Base-by-base conservation (phyloP, 2,888 invertebrate genomes). In the Emmelina monodactyla region DNA sequence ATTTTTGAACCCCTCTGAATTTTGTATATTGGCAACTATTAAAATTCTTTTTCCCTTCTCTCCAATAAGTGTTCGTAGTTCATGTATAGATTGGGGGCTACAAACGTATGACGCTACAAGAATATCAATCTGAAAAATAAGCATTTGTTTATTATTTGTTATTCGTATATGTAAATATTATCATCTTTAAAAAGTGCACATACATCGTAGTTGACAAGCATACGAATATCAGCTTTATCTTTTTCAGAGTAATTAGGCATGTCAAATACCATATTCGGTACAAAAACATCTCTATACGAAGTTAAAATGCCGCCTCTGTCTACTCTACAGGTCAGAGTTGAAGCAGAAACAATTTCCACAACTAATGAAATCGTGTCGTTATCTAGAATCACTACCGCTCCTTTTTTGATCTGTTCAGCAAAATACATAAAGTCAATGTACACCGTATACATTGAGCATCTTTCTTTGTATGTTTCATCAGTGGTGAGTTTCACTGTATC, bases 281-380 rank as follows among this genome's bases (percentile, higher is more conserved):
- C 60, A 43, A 70, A 75, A 0, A 78, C 73, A 37, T 76, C 75
- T 44, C 67, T 76, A 22, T 55, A 61, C 0, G 78, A 79, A 1
- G 75, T 72, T 1, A 79, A 44, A 1, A 52, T 37, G 2, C 78
- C 79, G 2, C 78, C 78, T 43, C 65, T 60, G 43, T 66, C 67
- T 28, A 79, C 60, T 42, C 55, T 68, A 33, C 79, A 79, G 0
- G 76, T 78, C 10, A 76, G 41, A 0, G 76, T 78, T 0, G 71
- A 64, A 0, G 62, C 40, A 1, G 78, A 73, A 40, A 78, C 66
- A 11, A 75, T 52, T 43, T 78, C 82, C 6, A 91, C 91, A 50
- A 87, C 82, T n/a, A 94, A 69, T 42, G 86, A 84, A 37, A 94
- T 88, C 4, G 85, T 81, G 41, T 92, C 93, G 63, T 93, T 91